phyloP scores from a whole-genome alignment of 2,113 vertebrate genomes.

The Tragelaphus strepsiceros region DNA sequence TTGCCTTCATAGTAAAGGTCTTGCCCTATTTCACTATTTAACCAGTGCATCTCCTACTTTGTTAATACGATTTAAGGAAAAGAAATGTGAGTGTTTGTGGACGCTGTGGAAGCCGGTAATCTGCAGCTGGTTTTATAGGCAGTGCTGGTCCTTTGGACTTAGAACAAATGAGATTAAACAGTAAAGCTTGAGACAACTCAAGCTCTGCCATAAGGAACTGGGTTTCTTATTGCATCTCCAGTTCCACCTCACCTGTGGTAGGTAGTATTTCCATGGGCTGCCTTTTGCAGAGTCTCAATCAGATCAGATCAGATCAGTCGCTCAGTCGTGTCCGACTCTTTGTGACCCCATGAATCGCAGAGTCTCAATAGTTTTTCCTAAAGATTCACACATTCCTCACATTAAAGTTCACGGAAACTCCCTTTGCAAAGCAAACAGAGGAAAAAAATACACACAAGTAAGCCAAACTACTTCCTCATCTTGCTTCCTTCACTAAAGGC shows the following conservation, averaged over 20 bases:
- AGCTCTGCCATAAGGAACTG: neutral
- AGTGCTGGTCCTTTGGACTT: conserved; percentile 47
- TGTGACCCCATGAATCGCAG: neutral
- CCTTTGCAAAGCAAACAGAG: neutral
- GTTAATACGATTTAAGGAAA: neutral
- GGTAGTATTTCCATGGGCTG: neutral
- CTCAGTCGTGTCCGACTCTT: too few relatives aligned
- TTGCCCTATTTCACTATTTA: neutral
- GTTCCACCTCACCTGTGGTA: neutral
- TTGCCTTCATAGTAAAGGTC: neutral
- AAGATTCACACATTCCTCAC: neutral
- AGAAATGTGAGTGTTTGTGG: neutral
- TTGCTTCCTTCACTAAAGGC: neutral
- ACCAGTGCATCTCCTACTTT: neutral
- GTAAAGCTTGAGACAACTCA: neutral
- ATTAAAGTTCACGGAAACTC: neutral
- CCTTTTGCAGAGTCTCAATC: neutral
- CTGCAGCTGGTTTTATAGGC: neutral
- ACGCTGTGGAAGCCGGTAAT: neutral
- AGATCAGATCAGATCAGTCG: too few relatives aligned
- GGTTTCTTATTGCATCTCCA: neutral
- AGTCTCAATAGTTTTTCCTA: neutral
- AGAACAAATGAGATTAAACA: conserved; percentile 28
- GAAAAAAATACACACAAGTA: neutral
- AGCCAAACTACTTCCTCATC: neutral